Evolutionary conservation across 2,113 vertebrate genomes (phyloP).

Genomic region (Ancistrus triradiatus): DNA sequence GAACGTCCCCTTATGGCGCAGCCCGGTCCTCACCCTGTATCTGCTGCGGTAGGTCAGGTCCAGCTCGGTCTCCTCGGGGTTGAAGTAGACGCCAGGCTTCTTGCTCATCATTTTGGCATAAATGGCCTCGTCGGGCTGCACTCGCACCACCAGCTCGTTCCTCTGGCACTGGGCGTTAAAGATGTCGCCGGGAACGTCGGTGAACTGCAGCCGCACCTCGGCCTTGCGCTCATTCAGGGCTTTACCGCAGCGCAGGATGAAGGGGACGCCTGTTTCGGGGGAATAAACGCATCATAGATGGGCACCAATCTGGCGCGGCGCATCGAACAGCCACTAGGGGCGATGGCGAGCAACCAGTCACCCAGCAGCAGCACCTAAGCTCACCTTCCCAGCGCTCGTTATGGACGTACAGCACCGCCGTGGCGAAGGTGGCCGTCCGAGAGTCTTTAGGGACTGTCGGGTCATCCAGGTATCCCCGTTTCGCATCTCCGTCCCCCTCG

Average conservation of each 20-base stretch:
- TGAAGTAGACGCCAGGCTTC: constrained; percentile 79
- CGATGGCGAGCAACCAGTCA: too few relatives aligned
- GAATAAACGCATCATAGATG: too few relatives aligned
- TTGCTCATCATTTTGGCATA: constrained; percentile 91
- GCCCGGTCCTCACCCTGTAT: constrained; percentile 72
- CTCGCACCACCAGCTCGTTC: constrained; percentile 83
- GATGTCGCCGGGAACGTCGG: constrained; percentile 78
- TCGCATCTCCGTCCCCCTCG: constrained; percentile 74
- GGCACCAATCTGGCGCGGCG: too few relatives aligned
- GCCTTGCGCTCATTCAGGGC: constrained; percentile 89
- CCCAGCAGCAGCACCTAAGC: neutral
- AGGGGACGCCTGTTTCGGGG: constrained; percentile 87
- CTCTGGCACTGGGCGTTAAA: constrained; percentile 75
- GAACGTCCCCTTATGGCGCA: too few relatives aligned
- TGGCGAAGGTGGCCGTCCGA: constrained; percentile 77
- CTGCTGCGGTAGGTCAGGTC: constrained; percentile 86
- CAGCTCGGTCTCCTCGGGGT: constrained; percentile 83
- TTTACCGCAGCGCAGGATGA: constrained; percentile 87
- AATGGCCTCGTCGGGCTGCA: constrained; percentile 82
- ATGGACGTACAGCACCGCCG: constrained; percentile 78
- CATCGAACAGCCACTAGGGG: too few relatives aligned
- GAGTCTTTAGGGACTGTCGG: constrained; percentile 80
- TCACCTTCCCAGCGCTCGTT: constrained; percentile 65
- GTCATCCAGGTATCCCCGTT: constrained; percentile 81
- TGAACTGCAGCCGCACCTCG: constrained; percentile 86